A percentile compares a stretch with the other conserved stretches of the same genome.
Conservation (phyloP, 2,888 invertebrate genomes). For the Tipula unca region DNA sequence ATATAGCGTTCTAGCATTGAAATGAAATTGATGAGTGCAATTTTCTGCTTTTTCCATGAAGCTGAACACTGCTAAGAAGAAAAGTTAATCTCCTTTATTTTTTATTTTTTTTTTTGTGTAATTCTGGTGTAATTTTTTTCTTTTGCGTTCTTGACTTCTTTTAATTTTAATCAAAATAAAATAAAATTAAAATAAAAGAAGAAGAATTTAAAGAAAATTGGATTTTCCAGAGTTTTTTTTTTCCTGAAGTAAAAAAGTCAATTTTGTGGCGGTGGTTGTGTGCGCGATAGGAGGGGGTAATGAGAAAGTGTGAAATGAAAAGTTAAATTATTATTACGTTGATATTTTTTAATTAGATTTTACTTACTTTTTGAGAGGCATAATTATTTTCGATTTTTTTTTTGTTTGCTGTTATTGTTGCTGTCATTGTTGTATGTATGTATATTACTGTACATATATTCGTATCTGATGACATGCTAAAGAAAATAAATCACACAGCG, state of each 20-base stretch:
- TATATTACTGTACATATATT: too few relatives aligned
- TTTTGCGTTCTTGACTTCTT: neutral
- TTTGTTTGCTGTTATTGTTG: neutral
- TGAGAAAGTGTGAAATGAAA: neutral
- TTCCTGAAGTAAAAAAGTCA: neutral
- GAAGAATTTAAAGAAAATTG: neutral
- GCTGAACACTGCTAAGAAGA: neutral
- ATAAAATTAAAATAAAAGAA: neutral
- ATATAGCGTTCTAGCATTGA: neutral
- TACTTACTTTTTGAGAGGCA: neutral
- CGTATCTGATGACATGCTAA: too few relatives aligned
- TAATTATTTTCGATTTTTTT: neutral
- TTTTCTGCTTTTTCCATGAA: neutral
- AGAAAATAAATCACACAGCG: too few relatives aligned
- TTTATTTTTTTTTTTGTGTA: neutral
- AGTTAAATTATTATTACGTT: constrained; percentile 14
- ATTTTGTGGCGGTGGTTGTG: neutral
- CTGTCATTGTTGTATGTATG: neutral
- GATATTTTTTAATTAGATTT: constrained; percentile 14
- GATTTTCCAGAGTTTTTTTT: neutral
- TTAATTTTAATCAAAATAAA: constrained; percentile 8
- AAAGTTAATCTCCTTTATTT: neutral
- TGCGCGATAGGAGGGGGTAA: neutral
- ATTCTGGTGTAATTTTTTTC: neutral
- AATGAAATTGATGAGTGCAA: constrained; percentile 8